Base-by-base conservation (phyloP, 2,797 vertebrate species). In the Harpagifer antarcticus region DNA sequence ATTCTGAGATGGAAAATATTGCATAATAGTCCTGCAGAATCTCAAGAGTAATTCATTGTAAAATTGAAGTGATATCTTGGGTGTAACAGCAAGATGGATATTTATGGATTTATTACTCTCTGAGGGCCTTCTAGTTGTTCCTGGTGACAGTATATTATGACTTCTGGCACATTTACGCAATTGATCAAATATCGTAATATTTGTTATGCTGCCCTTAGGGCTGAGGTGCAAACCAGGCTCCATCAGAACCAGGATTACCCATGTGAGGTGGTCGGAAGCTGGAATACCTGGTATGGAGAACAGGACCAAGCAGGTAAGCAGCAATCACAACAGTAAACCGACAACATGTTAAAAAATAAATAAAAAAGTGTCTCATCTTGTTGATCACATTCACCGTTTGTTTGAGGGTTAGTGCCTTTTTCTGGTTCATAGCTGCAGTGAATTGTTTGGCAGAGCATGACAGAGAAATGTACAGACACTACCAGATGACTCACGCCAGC, bases 231-330 rank as follows among this genome's bases (percentile, higher is more conserved):
- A 61, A 96, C 93, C 64, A 94, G 94, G 74, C 96, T 99, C 27
- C 97, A 98, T 74, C 81, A 75, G 0, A 97, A 98, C 31, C 69
- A 92, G 0, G 96, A 96, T 76, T 99, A 97, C 67, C 98, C 97
- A 0, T 98, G 98, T 71, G 96, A 98, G 48, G 93, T 98, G n/a
- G 95, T 98, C 17, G 98, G 98, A 54, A 99, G 97, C 94, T 99
- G 98, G 98, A 99, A 98, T 75, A 99, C 97, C 0, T 99, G 97
- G 98, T 99, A 98, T 0, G 98, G 98, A 37, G 97, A 99, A 20
- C 98, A 99, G 88, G 97, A 99, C 91, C 98, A 99, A 88, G 96
- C 98, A 79, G 98, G 98, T 99, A 85, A 93, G 95, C 23, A 61
- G 49, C 49, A 37, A 27, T 9, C 15, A 43, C 17, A 59, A 8